Conservation (phyloP, 2,113 vertebrate genomes). For the Poecile atricapillus region DNA sequence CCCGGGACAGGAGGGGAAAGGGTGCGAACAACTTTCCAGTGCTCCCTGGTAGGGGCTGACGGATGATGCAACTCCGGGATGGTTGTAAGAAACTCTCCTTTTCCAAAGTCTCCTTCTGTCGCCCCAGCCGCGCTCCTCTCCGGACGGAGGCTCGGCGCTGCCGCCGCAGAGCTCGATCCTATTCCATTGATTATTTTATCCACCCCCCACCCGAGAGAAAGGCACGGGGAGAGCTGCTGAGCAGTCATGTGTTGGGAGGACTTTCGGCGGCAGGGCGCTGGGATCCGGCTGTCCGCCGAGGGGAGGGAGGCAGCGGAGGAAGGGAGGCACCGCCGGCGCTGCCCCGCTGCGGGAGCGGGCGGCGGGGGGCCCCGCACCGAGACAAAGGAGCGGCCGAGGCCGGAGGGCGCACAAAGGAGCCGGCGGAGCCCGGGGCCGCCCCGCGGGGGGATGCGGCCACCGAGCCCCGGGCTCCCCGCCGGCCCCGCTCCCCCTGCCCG, state of each 20-base stretch:
- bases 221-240: not conserved
- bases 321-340: not conserved
- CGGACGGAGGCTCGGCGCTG: not conserved
- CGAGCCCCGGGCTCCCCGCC: not conserved
- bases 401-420: conserved; percentile 26
- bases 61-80: conserved; percentile 32
- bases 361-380: not conserved
- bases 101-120: not conserved
- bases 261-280: not conserved
- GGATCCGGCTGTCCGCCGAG: not conserved
- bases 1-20: not conserved
- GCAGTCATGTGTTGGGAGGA: not conserved
- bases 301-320: not conserved
- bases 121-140: not conserved
- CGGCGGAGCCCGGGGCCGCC: not conserved
- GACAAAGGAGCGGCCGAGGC: conserved; percentile 29
- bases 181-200: not conserved
- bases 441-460: not conserved
- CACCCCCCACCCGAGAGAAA: not conserved
- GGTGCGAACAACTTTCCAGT: conserved; percentile 4
- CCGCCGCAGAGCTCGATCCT: not conserved
- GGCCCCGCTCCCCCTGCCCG: not conserved
- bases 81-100: not conserved
- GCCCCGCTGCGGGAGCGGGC: not conserved
- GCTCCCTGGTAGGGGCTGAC: not conserved